A percentile compares a stretch with the other conserved stretches of the same genome.
Evolutionary conservation across 2,797 vertebrate species (phyloP).

Genomic region (Anas georgica): DNA sequence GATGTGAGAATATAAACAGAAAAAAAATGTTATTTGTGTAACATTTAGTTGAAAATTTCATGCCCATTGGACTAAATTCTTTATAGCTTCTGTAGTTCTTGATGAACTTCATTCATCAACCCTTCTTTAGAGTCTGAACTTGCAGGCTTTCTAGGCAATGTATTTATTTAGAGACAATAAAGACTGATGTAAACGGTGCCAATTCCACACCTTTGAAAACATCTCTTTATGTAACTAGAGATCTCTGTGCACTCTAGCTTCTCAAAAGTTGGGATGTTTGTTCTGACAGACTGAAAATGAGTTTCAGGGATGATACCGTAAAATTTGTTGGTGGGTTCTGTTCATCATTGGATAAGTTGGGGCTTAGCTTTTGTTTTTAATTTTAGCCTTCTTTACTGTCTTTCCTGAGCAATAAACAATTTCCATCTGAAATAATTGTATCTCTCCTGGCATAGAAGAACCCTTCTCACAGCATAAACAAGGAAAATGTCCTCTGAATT

Average conservation of each 20-base stretch:
- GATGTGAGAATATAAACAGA: not conserved
- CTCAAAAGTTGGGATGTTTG: not conserved
- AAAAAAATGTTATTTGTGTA: not conserved
- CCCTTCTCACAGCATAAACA: not conserved
- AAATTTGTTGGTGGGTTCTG: not conserved
- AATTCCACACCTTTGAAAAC: not conserved
- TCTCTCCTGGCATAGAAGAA: not conserved
- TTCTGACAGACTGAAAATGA: not conserved
- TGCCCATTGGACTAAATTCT: not conserved
- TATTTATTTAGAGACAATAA: not conserved
- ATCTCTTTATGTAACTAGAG: not conserved
- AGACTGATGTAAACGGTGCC: not conserved
- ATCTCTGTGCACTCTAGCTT: not conserved
- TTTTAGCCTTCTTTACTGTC: not conserved
- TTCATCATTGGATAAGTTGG: not conserved
- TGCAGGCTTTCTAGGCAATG: not conserved
- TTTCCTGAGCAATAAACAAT: slow-evolving; percentile 10
- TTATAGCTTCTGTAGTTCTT: too few relatives aligned
- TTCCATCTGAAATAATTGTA: not conserved
- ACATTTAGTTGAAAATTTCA: not conserved
- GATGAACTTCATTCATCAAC: not conserved
- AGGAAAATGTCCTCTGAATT: not conserved
- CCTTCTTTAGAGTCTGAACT: not conserved
- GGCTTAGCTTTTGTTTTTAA: not conserved
- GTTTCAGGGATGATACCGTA: not conserved